These are phyloP conservation scores for Palythoa heliodiscus DNA, from an alignment of 92 coral and sea anemone genomes.

Conservation along the genomic window DNA sequence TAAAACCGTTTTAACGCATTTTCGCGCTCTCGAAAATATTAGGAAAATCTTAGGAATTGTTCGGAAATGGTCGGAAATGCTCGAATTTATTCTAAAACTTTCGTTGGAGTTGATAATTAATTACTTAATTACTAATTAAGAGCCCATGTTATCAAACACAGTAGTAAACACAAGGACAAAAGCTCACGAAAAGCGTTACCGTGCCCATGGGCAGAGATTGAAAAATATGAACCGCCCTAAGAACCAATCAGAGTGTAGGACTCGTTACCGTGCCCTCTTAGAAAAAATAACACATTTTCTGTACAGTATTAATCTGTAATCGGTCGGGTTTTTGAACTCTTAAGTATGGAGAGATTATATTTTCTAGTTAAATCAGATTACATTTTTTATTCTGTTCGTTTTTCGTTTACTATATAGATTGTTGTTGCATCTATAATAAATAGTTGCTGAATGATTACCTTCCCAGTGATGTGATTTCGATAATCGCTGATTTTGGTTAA, in stretches of 20 bases:
- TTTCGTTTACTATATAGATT: neutral
- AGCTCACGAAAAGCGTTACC: neutral
- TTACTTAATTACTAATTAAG: neutral
- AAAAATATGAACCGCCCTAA: neutral
- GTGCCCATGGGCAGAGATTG: neutral
- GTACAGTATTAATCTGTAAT: constrained; percentile 4
- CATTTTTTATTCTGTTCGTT: neutral
- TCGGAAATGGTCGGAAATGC: neutral
- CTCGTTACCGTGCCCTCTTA: no score
- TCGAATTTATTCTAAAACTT: neutral
- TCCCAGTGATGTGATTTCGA: constrained; percentile 7
- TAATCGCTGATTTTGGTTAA: constrained; percentile 13
- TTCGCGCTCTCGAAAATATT: neutral
- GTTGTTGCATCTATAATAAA: neutral
- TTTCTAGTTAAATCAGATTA: neutral
- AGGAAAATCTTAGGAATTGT: neutral
- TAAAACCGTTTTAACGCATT: no score
- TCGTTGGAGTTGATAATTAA: neutral
- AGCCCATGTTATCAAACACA: neutral
- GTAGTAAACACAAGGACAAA: neutral
- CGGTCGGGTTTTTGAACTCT: neutral
- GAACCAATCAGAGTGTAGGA: neutral
- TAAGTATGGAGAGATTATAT: neutral
- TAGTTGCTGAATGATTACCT: constrained; percentile 15
- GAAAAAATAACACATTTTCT: neutral